Conservation (phyloP, 2,888 invertebrate species). For the Melanchra persicariae region DNA sequence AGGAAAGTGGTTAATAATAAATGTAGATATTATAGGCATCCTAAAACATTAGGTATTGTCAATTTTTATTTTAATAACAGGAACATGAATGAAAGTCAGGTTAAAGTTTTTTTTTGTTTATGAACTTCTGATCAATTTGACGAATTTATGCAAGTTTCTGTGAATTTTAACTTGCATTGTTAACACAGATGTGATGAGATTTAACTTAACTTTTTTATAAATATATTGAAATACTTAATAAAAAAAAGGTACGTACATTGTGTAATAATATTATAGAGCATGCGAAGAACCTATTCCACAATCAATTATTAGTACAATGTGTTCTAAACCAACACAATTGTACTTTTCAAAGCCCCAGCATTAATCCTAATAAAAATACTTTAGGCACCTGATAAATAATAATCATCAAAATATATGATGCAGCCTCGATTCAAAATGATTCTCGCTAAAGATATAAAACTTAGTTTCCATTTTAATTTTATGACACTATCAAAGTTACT, state of each 20-base stretch:
- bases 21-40: no score
- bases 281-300: not conserved
- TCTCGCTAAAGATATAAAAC: constrained; percentile 67
- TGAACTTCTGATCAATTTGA: not conserved
- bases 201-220: not conserved
- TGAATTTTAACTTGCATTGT: not conserved
- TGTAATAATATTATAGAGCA: not conserved
- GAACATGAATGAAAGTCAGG: no score
- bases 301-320: constrained; percentile 3
- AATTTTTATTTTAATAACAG: not conserved
- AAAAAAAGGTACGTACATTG: not conserved
- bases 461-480: constrained; percentile 69
- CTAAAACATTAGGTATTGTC: no score
- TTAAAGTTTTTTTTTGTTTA: no score
- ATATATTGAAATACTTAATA: not conserved
- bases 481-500: constrained; percentile 67
- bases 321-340: constrained; percentile 4
- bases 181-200: not conserved
- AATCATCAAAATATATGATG: constrained; percentile 62
- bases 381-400: constrained; percentile 62
- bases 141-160: not conserved
- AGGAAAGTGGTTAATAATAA: no score
- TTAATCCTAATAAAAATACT: constrained; percentile 60
- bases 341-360: constrained; percentile 20
- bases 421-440: constrained; percentile 57